These are phyloP conservation scores for Grantiella picta DNA, from an alignment of 2,113 vertebrate species.

Conservation along the genomic window DNA sequence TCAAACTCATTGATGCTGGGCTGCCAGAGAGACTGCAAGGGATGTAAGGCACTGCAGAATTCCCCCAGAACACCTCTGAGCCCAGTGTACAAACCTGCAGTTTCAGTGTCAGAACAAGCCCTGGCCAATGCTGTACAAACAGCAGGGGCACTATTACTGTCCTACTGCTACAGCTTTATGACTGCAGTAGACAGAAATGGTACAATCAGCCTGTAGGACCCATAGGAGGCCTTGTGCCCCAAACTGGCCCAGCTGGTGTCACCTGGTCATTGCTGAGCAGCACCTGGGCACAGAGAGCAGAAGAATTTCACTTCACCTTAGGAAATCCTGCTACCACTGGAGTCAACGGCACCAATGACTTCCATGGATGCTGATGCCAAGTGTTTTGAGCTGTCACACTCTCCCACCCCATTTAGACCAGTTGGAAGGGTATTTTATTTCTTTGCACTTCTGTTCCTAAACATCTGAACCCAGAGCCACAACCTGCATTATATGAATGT, in stretches of 20 bases:
- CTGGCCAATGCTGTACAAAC: not conserved
- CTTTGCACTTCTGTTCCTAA: not conserved
- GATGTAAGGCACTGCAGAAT: not conserved
- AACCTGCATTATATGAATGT: not conserved
- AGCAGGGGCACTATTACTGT: not conserved
- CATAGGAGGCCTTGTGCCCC: not conserved
- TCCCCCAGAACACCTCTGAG: too few species aligned
- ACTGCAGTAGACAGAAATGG: not conserved
- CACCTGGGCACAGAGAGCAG: not conserved
- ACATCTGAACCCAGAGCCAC: not conserved
- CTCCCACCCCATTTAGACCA: not conserved
- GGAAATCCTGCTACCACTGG: not conserved
- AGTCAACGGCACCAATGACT: not conserved
- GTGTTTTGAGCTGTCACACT: not conserved
- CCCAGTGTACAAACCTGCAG: too few species aligned
- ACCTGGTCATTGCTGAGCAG: not conserved
- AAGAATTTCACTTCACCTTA: not conserved
- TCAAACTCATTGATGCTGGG: not conserved
- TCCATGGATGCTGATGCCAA: not conserved
- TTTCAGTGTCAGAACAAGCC: not conserved
- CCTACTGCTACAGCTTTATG: not conserved
- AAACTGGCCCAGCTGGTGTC: not conserved
- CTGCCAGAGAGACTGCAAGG: not conserved
- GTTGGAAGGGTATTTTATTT: not conserved
- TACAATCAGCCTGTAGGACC: not conserved